Evolutionary conservation across 2,113 vertebrate species (phyloP), one percentile per base, ranked within the genome.

Genomic region (Forbesichthys papilliferus): DNA sequence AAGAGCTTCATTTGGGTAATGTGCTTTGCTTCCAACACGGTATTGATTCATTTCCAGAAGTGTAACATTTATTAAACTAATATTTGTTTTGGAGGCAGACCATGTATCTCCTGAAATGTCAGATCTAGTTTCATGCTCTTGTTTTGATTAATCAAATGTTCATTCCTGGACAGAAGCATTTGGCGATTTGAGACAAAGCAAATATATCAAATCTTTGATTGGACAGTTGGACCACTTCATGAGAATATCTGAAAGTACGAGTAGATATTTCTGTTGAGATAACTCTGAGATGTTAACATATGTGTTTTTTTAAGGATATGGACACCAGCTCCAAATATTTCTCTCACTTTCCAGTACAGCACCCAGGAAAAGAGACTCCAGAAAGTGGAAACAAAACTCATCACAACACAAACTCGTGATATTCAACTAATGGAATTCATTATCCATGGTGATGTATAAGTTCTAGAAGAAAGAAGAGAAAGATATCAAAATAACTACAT

Each of bases 91-190:
- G 87, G 85, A 88, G 27, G 66, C 11, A 7, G 66, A 73, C 66
- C 61, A 56, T 75, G 10, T 63, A 11, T 61, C 56, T 80, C 68
- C 75, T 71, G 53, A 82, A 68, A 75, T 76, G 75, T 84, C 79
- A 74, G 72, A 64, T 87, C 81, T 66, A 80, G 79, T 88, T 84
- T 82, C 85, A 75, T 61, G 75, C 67, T 66, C 71, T 72, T 84
- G 74, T 79, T 89, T 90, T 80, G 82, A 89, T 91, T 89, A 88
- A 92, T 92, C 82, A 88, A 75, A 71, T 74, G 78, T 83, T 84
- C 79, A 74, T 84, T 88, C 86, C 74, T 85, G 71, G 69, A 87
- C 82, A 80, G 87, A 91, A 90, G 87, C 83, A 78, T 75, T 67
- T 64, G 58, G 84, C 75, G 62, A 88, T 59, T 53, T 59, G 84